Conservation (phyloP, 1,140 invertebrate genomes). For the Pogonomyrmex californicus region DNA sequence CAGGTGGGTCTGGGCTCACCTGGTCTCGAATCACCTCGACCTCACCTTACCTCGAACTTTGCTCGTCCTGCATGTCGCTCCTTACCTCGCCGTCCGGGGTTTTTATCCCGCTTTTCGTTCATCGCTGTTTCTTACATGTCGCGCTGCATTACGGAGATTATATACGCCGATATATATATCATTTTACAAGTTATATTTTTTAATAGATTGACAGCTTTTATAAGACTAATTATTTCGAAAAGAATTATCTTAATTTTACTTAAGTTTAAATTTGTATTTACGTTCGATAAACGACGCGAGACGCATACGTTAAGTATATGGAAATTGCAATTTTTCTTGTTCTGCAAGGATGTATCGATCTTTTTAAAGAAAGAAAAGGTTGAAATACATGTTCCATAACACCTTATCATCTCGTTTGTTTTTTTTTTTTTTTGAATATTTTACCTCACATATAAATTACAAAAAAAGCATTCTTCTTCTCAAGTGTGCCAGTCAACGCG, state of each 20-base stretch:
- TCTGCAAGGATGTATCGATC: not conserved
- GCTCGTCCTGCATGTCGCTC: slow-evolving; percentile 57
- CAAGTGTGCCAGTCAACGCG: not conserved
- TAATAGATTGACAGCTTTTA: too few species aligned
- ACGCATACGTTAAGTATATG: not conserved
- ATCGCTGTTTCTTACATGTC: not conserved
- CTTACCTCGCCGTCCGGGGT: slow-evolving; percentile 32
- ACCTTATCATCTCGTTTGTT: not conserved
- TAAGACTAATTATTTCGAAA: too few species aligned
- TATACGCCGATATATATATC: too few species aligned
- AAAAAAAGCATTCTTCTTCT: slow-evolving; percentile 32
- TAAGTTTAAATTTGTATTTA: too few species aligned
- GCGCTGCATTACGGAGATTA: not conserved
- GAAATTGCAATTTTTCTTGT: slow-evolving; percentile 8
- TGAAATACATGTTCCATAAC: not conserved
- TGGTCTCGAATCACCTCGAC: slow-evolving; percentile 72
- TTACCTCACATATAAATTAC: slow-evolving; percentile 31
- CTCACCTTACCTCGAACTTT: slow-evolving; percentile 67
- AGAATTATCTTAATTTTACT: too few species aligned
- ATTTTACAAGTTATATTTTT: too few species aligned
- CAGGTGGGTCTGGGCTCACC: slow-evolving; percentile 80
- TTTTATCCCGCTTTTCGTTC: slow-evolving; percentile 18
- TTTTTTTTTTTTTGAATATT: not conserved
- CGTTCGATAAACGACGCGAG: not conserved
- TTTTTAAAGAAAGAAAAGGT: not conserved